These are phyloP conservation scores for Cepphus grylle DNA, from an alignment of 2,113 vertebrate species.

Conservation along the genomic window DNA sequence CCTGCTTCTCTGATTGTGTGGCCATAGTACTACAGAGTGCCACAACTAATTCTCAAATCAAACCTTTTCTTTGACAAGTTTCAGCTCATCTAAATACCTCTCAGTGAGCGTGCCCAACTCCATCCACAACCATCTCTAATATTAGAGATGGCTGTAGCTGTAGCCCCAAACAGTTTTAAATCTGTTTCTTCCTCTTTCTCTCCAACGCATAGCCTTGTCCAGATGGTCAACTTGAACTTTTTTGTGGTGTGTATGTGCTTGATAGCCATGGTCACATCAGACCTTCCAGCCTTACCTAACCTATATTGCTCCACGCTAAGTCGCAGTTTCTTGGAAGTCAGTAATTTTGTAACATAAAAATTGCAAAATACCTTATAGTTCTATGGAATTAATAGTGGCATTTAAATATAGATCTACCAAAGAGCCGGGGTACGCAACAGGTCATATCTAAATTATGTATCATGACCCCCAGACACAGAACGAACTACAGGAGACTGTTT, in stretches of 20 bases:
- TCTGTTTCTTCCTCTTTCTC: neutral
- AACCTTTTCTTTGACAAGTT: neutral
- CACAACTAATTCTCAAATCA: neutral
- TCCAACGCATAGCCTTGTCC: neutral
- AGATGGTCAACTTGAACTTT: neutral
- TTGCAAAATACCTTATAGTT: neutral
- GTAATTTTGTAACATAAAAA: neutral
- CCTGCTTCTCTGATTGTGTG: neutral
- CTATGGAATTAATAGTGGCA: neutral
- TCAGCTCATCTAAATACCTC: neutral
- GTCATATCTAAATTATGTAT: slow-evolving; percentile 10
- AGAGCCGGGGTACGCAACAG: neutral
- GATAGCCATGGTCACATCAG: neutral
- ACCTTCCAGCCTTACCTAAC: neutral
- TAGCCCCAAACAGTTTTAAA: neutral
- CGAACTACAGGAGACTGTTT: neutral
- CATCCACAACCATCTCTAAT: neutral
- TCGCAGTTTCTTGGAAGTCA: neutral
- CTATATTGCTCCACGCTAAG: neutral
- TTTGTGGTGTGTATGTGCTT: neutral
- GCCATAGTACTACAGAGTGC: neutral
- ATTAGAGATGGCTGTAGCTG: neutral
- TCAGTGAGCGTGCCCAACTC: neutral
- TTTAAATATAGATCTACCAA: neutral
- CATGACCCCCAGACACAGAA: neutral